Percentiles rank a stretch among this genome's conserved stretches.
These are phyloP conservation scores for Erpetoichthys calabaricus DNA, from an alignment of 2,797 vertebrate genomes.

Conservation along the genomic window DNA sequence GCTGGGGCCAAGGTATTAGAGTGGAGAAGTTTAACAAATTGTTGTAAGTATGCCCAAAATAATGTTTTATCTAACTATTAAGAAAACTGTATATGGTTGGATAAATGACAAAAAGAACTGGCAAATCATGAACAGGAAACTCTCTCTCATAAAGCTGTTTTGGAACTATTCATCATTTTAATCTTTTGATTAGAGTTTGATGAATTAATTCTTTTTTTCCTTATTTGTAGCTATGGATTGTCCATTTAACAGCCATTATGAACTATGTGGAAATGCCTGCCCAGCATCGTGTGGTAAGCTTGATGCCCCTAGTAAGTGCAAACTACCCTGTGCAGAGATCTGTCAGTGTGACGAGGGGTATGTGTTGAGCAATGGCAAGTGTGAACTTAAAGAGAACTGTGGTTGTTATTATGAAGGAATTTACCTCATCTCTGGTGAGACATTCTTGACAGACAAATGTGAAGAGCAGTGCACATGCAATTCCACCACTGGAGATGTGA, in stretches of 20 bases:
- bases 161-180: too few species aligned
- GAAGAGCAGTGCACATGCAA: constrained; percentile 40
- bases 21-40: constrained; percentile 37
- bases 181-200: neutral
- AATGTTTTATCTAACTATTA: too few species aligned
- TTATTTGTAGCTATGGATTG: constrained; percentile 27
- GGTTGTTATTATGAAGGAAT: constrained; percentile 56
- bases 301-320: constrained; percentile 36
- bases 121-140: too few species aligned
- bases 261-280: constrained; percentile 37
- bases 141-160: too few species aligned
- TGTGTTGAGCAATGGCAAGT: constrained; percentile 35
- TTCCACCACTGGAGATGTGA: constrained; percentile 19
- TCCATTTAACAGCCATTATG: constrained; percentile 37
- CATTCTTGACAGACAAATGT: constrained; percentile 37
- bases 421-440: constrained; percentile 42
- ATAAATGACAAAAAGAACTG: too few species aligned
- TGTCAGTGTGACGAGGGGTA: constrained; percentile 43
- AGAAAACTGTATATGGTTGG: too few species aligned
- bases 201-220: constrained; percentile 4
- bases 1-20: constrained; percentile 19
- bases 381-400: constrained; percentile 49
- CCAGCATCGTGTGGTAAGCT: constrained; percentile 38
- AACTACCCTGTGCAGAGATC: constrained; percentile 35
- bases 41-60: constrained; percentile 27